Base-by-base conservation (phyloP, 30 jellyfish, hydroid and myxozoan species). In the Rhopilema esculentum region DNA sequence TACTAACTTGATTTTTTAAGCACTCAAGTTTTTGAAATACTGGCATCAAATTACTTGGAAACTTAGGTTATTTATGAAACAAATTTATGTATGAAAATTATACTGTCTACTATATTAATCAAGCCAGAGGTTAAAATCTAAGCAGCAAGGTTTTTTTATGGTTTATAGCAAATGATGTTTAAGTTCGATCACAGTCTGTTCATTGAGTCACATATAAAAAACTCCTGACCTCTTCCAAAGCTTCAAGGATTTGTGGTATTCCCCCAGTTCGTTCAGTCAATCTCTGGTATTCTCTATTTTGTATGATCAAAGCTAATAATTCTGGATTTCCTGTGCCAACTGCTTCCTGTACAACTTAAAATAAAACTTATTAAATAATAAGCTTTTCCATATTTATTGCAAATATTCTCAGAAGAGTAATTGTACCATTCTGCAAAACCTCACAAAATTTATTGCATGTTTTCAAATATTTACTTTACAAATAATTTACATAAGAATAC, bases 321-420 rank as follows among this genome's bases (percentile, higher is more conserved):
- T 95, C 98, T 23, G 99, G 99, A 76, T 95, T 92, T 12, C 97
- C 98, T 8, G 88, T 51, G 21, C 98, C 97, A 40, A 95, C 99
- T 20, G 99, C 99, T 80, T 95, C 99, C 77, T 95, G 99, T n/a
- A 97, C 93, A 61, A 87, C 99, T 95, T 73, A 75, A 74, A 4
- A 65, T 28, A 12, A 76, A 48, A 24, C 4, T 1, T 19, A 1
- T 2, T 76, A 16, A n/a, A n/a, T n/a, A n/a, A 15, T 1, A 19
- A 31, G 18, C 51, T 19, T 9, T 9, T 21, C 0, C 83, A 29
- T 75, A 30, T 21, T 19, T 21, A 1, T 1, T 52, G 64, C 26
- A 30, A 61, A 1, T 50, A n/a, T 65, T 52, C 28, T 79, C 26
- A 52, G 57, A 30, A 28, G 22, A 6, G 19, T 31, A 8, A 4